These are phyloP conservation scores for Mylabris sibirica DNA, from an alignment of 2,888 invertebrate genomes.

Conservation along the genomic window DNA sequence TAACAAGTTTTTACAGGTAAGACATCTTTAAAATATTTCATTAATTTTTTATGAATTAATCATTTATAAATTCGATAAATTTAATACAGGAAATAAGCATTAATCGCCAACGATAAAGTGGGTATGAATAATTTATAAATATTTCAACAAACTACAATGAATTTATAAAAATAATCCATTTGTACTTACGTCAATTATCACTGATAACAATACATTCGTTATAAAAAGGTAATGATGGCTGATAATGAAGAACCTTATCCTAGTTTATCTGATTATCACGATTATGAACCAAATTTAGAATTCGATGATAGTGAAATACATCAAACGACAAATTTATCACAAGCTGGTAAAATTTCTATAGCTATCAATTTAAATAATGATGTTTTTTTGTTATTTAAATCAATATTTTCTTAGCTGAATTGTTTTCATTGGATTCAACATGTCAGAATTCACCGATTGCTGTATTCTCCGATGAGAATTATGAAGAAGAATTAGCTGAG, in stretches of 20 bases:
- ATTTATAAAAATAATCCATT: not conserved
- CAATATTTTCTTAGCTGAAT: conserved; percentile 49
- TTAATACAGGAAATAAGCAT: not conserved
- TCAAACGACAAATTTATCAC: conserved; percentile 68
- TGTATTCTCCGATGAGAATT: conserved; percentile 91
- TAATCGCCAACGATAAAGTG: not conserved
- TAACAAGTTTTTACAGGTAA: not conserved
- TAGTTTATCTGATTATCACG: conserved; percentile 89
- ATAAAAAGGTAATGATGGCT: conserved; percentile 26
- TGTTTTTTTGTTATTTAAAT: not conserved
- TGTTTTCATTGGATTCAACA: conserved; percentile 58
- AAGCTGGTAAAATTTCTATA: conserved; percentile 67
- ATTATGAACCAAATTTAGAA: conserved; percentile 94
- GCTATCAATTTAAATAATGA: not conserved
- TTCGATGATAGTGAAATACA: conserved; percentile 94
- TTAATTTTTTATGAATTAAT: not conserved
- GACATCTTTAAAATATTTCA: not conserved
- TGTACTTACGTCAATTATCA: not conserved
- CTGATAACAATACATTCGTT: not conserved
- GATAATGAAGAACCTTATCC: conserved; percentile 76
- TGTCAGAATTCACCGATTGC: conserved; percentile 74
- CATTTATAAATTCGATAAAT: not conserved
- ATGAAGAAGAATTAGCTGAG: conserved; percentile 84
- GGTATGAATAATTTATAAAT: not conserved
- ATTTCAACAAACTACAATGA: not conserved